Evolutionary conservation across 1,140 invertebrate species (phyloP), one percentile per base, ranked within the genome.

Genomic region (Cylas formicarius): DNA sequence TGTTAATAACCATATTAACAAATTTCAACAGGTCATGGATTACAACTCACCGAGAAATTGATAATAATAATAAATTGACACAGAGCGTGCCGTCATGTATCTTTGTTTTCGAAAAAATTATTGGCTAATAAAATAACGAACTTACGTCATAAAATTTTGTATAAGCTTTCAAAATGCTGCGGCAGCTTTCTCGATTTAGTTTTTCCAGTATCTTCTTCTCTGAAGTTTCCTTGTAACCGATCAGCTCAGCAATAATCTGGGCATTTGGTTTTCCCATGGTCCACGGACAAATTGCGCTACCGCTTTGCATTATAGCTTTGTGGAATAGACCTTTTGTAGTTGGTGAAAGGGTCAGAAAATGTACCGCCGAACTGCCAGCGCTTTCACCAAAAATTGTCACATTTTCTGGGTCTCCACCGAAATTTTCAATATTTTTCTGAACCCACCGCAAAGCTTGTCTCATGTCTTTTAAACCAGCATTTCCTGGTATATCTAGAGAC

Each of bases 381-480:
- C 67, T 70, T 31, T 71, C 63, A 13, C 75, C 75, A 58, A 71
- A 64, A 10, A 76, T 51, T 7, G 59, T 61, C 2, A 61, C 57
- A 33, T 61, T 61, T 14, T 54, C 41, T n/a, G n/a, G n/a, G n/a
- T n/a, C n/a, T n/a, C n/a, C n/a, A n/a, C n/a, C n/a, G n/a, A n/a
- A n/a, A n/a, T 29, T 26, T 11, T 31, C 35, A 29, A 76, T 76
- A 48, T 74, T 71, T 24, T 67, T 60, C 44, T 72, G 63, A 2
- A 81, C 65, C 73, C 77, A 81, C 49, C 69, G 61, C 2, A 81
- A 54, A 0, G 68, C 73, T 46, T 72, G 48, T 3, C 75, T 57
- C 52, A 78, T 75, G 61, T 81, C 79, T 55, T 74, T 76, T n/a
- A 81, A 61, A 2, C 77, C 78, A 26, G 72, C 75, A 64, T 80